Evolutionary conservation across 2,113 vertebrate species (phyloP).

Genomic region (Ammodytes marinus): DNA sequence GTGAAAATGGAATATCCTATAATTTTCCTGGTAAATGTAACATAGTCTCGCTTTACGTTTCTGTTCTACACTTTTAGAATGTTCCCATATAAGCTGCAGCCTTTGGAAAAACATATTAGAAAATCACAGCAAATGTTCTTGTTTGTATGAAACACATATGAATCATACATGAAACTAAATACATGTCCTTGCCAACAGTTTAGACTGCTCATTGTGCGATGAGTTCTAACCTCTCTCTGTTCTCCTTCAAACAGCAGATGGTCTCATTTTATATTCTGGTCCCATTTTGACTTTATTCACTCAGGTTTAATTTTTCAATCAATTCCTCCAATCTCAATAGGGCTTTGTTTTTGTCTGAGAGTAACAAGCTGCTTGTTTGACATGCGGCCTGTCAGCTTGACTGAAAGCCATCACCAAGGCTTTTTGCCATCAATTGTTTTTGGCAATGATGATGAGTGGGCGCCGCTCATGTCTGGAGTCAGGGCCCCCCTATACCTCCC

Average conservation of each 20-base stretch:
- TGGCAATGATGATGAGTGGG: slow-evolving; percentile 9
- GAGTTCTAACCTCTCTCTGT: neutral
- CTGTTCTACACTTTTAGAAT: too few relatives aligned
- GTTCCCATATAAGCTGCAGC: too few relatives aligned
- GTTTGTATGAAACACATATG: neutral
- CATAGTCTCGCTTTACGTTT: too few relatives aligned
- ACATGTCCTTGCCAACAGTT: neutral
- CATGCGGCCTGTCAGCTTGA: slow-evolving; percentile 57
- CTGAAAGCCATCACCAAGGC: slow-evolving; percentile 38
- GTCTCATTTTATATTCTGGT: neutral
- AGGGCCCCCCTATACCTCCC: neutral
- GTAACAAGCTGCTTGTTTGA: slow-evolving; percentile 34
- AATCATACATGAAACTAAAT: neutral
- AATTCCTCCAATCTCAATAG: slow-evolving; percentile 13
- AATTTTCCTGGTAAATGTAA: too few relatives aligned
- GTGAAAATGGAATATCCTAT: too few relatives aligned
- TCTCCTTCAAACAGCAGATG: neutral
- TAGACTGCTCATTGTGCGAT: neutral
- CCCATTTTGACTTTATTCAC: slow-evolving; percentile 16
- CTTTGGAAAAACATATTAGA: neutral
- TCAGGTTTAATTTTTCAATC: slow-evolving; percentile 46
- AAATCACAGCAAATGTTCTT: neutral
- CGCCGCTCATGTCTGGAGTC: slow-evolving; percentile 24
- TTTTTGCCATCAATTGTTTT: slow-evolving; percentile 16
- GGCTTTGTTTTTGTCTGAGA: slow-evolving; percentile 15